Base-by-base conservation (phyloP, 2,113 vertebrate species). In the Triplophysa siluroides region DNA sequence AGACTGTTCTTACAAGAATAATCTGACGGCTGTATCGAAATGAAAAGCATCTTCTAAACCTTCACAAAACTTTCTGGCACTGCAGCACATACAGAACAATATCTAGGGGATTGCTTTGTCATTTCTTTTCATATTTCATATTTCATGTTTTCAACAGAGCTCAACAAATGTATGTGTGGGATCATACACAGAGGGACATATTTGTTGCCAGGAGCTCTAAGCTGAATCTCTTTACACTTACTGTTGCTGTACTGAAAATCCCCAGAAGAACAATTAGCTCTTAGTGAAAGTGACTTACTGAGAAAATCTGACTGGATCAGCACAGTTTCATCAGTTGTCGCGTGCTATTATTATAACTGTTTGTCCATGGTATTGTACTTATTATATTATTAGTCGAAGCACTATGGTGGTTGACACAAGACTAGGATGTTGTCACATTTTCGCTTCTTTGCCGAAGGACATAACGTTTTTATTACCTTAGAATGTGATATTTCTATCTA, bases 81-180 rank as follows among this genome's bases (percentile, higher is more conserved):
- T 50, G 21, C 47, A 33, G 52, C 19, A 38, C 33, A 7, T 38
- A 38, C 33, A 33, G 69, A 72, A 72, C 18, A 72, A 72, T 26
- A 72, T 54, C 52, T 9, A 71, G 26, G n/a, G 26, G 69, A 26
- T 56, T 71, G 50, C 69, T 71, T 56, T 71, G 69, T 71, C 67
- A 29, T 29, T 64, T 19, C 7, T 64, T 64, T 33, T n/a, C 14
- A 4, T 61, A 4, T 64, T 33, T n/a, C 14, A 4, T 61, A 4
- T 24, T 13, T 65, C 23, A 14, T 62, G 4, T 62, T 62, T 26
- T 33, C 2, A n/a, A 23, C 45, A 50, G 50, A 52, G 50, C 50
- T 45, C 10, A 16, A 47, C 65, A 47, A 68, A 69, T 43, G n/a
- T 45, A 19, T n/a, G 18, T 47, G 1, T 23, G 16, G 21, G 14